phyloP scores from a whole-genome alignment of 2,113 vertebrate genomes.

The Propithecus coquereli region DNA sequence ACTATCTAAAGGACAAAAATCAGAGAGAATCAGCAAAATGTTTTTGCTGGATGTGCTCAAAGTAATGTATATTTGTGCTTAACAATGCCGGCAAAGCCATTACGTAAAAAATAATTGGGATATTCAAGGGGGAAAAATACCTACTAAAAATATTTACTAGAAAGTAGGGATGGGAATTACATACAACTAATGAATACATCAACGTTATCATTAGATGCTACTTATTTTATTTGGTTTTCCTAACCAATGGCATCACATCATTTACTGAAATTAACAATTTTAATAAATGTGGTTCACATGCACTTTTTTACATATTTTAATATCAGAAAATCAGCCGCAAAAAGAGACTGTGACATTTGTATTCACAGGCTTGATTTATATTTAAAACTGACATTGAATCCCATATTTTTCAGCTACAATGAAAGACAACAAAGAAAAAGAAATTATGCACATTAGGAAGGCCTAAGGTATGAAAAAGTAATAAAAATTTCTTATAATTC shows the following conservation, averaged over 20 bases:
- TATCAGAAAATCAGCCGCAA: conserved; percentile 76
- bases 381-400: conserved; percentile 66
- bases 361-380: conserved; percentile 67
- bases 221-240: conserved; percentile 67
- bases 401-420: conserved; percentile 22
- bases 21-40: conserved; percentile 64
- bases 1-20: conserved; percentile 63
- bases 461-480: background rate
- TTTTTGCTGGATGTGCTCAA: conserved; percentile 61
- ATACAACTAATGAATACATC: conserved; percentile 38
- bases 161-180: background rate
- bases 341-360: conserved; percentile 56
- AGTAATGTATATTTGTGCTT: conserved; percentile 52
- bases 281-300: conserved; percentile 60
- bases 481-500: background rate
- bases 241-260: conserved; percentile 61
- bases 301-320: conserved; percentile 46
- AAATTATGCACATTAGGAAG: background rate
- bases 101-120: conserved; percentile 51
- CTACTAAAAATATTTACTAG: background rate
- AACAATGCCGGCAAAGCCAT: background rate
- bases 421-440: background rate
- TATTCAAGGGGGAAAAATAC: background rate
- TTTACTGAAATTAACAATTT: conserved; percentile 73
- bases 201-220: conserved; percentile 55